Percentiles rank a stretch among this genome's conserved stretches.
phyloP scores from a whole-genome alignment of 2,113 vertebrate genomes.

The Heterotilapia buettikoferi region DNA sequence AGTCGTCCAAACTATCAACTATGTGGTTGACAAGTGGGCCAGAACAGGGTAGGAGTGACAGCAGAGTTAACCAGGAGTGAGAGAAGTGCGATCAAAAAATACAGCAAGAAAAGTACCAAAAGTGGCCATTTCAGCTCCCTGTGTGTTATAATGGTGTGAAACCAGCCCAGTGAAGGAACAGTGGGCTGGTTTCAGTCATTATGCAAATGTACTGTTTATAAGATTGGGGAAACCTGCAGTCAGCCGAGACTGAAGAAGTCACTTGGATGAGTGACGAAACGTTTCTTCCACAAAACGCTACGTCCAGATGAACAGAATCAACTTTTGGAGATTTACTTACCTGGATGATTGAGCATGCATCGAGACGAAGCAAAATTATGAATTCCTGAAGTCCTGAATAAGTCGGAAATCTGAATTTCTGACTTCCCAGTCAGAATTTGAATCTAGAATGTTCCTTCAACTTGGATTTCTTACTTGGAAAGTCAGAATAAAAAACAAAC shows the following conservation, averaged over 20 bases:
- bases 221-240: background rate
- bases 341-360: background rate
- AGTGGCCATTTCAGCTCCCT: background rate
- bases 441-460: background rate
- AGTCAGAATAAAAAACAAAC: background rate
- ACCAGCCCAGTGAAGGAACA: background rate
- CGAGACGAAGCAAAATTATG: background rate
- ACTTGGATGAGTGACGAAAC: background rate
- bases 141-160: background rate
- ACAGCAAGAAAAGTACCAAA: background rate
- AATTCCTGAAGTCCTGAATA: background rate
- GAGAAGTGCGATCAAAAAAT: background rate
- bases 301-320: background rate
- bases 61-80: background rate
- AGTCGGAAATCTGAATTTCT: background rate
- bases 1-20: background rate
- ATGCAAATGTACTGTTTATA: background rate
- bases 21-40: background rate
- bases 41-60: background rate
- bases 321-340: background rate
- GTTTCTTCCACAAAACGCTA: background rate
- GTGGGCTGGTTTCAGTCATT: background rate
- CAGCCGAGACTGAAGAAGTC: background rate
- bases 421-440: background rate
- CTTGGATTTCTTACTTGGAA: background rate